Conservation (phyloP, 2,888 invertebrate genomes). For the Acleris holmiana region DNA sequence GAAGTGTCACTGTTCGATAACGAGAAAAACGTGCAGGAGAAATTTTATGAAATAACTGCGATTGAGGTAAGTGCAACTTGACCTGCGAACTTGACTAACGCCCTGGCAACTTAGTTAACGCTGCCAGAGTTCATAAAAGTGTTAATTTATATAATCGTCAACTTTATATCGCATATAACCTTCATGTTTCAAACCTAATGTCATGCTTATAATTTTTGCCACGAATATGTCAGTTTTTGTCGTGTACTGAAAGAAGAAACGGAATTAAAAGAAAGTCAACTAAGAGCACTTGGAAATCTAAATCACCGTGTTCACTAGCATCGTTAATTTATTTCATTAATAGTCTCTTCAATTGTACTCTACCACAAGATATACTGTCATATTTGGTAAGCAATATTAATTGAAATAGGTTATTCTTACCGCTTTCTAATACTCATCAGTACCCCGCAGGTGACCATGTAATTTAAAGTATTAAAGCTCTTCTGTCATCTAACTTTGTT, state of each 20-base stretch:
- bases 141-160: slow-evolving; percentile 17
- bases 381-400: too few species aligned
- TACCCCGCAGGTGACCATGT: too few species aligned
- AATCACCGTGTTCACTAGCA: too few species aligned
- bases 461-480: too few species aligned
- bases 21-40: slow-evolving; percentile 62
- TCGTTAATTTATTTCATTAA: too few species aligned
- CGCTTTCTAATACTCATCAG: too few species aligned
- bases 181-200: slow-evolving; percentile 25
- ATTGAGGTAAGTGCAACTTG: slow-evolving; percentile 62
- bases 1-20: slow-evolving; percentile 71
- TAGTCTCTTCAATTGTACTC: too few species aligned
- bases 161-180: slow-evolving; percentile 23
- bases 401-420: too few species aligned
- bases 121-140: not conserved
- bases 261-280: slow-evolving; percentile 3
- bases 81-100: too few species aligned
- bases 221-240: slow-evolving; percentile 22
- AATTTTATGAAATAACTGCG: slow-evolving; percentile 72
- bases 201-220: slow-evolving; percentile 20
- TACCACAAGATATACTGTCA: too few species aligned
- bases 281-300: not conserved
- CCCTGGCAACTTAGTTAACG: not conserved
- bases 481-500: too few species aligned
- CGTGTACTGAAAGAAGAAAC: slow-evolving; percentile 9